Percentiles rank a stretch among this genome's conserved stretches.
These are phyloP conservation scores for Zaprionus davidi DNA, from an alignment of 1,140 invertebrate genomes.

Conservation along the genomic window DNA sequence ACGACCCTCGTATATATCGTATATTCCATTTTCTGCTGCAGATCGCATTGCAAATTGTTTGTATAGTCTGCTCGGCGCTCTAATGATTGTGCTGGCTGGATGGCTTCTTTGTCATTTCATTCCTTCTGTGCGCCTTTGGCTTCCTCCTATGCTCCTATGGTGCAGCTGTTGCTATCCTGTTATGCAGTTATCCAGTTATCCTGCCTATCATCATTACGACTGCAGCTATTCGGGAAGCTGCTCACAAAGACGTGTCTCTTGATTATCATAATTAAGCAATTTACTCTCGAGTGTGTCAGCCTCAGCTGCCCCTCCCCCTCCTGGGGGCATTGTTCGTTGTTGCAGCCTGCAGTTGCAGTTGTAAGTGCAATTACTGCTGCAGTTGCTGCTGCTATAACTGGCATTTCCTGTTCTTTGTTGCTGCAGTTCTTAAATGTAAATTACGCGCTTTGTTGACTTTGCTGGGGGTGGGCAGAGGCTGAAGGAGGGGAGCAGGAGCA, in stretches of 20 bases:
- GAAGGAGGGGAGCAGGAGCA: background rate
- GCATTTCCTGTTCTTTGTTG: slow-evolving; percentile 74
- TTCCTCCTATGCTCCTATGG: background rate
- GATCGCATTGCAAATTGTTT: background rate
- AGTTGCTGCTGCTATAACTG: slow-evolving; percentile 45
- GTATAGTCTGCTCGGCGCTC: background rate
- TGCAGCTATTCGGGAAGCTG: background rate
- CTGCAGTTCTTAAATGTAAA: slow-evolving; percentile 78
- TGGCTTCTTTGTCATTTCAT: background rate
- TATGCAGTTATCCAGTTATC: background rate
- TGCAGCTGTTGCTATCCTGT: background rate
- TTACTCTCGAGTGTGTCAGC: slow-evolving; percentile 63
- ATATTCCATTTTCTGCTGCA: background rate
- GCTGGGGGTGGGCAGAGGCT: slow-evolving; percentile 12
- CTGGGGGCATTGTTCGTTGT: slow-evolving; percentile 50
- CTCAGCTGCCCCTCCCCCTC: no score
- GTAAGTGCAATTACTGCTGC: slow-evolving; percentile 41
- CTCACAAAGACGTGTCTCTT: slow-evolving; percentile 32
- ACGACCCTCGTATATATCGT: no score
- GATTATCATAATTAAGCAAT: slow-evolving; percentile 81
- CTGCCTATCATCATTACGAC: slow-evolving; percentile 6
- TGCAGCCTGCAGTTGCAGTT: slow-evolving; percentile 58
- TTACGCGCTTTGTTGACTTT: slow-evolving; percentile 80
- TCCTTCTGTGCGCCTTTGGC: background rate
- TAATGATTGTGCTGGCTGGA: background rate